Conservation (phyloP, 2,113 vertebrate genomes). For the Microcebus jonahi region DNA sequence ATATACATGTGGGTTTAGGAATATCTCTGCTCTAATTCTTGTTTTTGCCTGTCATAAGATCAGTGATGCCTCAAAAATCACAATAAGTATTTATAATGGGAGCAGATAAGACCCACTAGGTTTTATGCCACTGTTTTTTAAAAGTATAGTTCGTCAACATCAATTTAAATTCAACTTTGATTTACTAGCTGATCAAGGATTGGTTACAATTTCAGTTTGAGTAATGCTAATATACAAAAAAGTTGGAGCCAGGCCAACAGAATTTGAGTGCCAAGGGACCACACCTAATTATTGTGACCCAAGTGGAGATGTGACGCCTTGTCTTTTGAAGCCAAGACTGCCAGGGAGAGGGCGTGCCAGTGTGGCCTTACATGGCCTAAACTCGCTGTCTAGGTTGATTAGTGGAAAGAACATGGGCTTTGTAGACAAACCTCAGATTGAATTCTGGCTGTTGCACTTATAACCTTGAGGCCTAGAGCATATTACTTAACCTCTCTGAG, state of each 20-base stretch:
- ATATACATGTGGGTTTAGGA: neutral
- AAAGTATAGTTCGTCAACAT: constrained; percentile 63
- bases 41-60: neutral
- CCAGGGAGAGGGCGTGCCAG: constrained; percentile 49
- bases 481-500: constrained; percentile 74
- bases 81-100: constrained; percentile 8
- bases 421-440: constrained; percentile 75
- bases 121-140: constrained; percentile 19
- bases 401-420: constrained; percentile 70
- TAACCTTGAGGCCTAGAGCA: constrained; percentile 74
- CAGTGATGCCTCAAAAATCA: neutral
- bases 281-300: constrained; percentile 44
- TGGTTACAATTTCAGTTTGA: constrained; percentile 56
- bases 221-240: constrained; percentile 50
- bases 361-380: constrained; percentile 74
- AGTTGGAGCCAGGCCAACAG: constrained; percentile 37
- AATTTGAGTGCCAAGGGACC: constrained; percentile 27
- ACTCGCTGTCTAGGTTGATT: constrained; percentile 71
- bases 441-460: constrained; percentile 71
- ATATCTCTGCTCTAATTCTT: neutral
- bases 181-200: constrained; percentile 67
- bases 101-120: constrained; percentile 39
- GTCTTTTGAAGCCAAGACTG: constrained; percentile 57
- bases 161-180: constrained; percentile 71
- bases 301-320: constrained; percentile 47